phyloP scores from a whole-genome alignment of 1,140 invertebrate species.

The Drosophila yakuba region DNA sequence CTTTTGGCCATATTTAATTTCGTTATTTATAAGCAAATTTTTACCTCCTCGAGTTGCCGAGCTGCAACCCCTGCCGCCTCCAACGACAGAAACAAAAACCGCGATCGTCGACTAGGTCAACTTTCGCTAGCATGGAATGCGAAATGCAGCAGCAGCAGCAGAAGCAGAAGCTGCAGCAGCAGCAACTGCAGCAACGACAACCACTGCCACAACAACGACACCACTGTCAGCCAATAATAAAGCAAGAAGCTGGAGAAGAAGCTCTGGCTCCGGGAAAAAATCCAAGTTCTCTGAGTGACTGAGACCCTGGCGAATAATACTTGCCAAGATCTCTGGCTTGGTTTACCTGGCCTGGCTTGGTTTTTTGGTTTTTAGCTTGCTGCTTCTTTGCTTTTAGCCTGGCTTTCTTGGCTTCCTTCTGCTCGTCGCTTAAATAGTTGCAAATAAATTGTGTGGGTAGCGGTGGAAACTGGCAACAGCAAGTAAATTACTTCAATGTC shows the following conservation, averaged over 20 bases:
- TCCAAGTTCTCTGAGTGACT: slow-evolving; percentile 75
- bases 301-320: slow-evolving; percentile 77
- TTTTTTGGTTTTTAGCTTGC: slow-evolving; percentile 3
- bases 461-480: slow-evolving; percentile 70
- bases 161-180: slow-evolving; percentile 10
- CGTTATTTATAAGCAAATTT: slow-evolving; percentile 83
- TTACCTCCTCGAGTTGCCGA: slow-evolving; percentile 27
- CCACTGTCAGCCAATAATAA: slow-evolving; percentile 78
- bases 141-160: slow-evolving; percentile 69
- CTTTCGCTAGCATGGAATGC: slow-evolving; percentile 83
- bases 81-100: slow-evolving; percentile 58
- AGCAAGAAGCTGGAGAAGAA: slow-evolving; percentile 56
- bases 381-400: slow-evolving; percentile 2
- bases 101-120: slow-evolving; percentile 81
- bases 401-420: slow-evolving; percentile 36
- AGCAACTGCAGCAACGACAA: slow-evolving; percentile 34
- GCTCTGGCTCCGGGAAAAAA: slow-evolving; percentile 3
- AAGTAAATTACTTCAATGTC: slow-evolving; percentile 83
- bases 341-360: slow-evolving; percentile 30
- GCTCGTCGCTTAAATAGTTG: slow-evolving; percentile 76
- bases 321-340: slow-evolving; percentile 49
- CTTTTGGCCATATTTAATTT: slow-evolving; percentile 81
- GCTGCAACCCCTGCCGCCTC: slow-evolving; percentile 25
- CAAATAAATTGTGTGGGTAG: slow-evolving; percentile 83
- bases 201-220: slow-evolving; percentile 64